These are phyloP conservation scores for Cotesia congregata DNA, from an alignment of 2,888 invertebrate species.

Conservation along the genomic window DNA sequence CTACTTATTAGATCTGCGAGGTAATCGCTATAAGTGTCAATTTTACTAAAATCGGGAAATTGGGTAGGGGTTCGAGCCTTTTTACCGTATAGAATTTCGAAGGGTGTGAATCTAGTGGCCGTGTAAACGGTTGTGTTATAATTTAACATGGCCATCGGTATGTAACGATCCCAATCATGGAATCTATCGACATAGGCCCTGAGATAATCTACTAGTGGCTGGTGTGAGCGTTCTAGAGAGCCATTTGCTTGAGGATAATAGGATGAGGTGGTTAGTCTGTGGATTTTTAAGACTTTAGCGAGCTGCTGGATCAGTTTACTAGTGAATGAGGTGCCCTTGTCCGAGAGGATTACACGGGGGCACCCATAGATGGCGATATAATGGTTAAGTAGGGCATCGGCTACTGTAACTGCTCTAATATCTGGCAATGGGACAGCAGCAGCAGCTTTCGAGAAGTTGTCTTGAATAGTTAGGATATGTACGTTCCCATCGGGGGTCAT, in stretches of 20 bases:
- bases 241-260: constrained; percentile 28
- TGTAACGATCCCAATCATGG: constrained; percentile 5
- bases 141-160: constrained; percentile 3
- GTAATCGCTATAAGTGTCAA: not conserved
- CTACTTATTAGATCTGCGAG: not conserved
- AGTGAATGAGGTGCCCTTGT: constrained; percentile 25
- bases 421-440: constrained; percentile 32
- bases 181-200: not conserved
- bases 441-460: constrained; percentile 36
- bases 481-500: constrained; percentile 29
- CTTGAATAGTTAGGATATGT: constrained; percentile 37
- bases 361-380: constrained; percentile 25
- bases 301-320: constrained; percentile 29
- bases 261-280: not conserved
- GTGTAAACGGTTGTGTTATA: constrained; percentile 26
- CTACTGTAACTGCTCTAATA: constrained; percentile 17
- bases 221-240: constrained; percentile 35
- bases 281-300: not conserved
- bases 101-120: constrained; percentile 35
- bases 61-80: constrained; percentile 23
- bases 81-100: constrained; percentile 26
- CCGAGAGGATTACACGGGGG: constrained; percentile 29
- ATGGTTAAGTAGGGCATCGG: constrained; percentile 23
- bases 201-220: constrained; percentile 26
- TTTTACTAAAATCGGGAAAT: not conserved